Conservation (phyloP, 2,797 vertebrate genomes). For the Hirundo rustica region DNA sequence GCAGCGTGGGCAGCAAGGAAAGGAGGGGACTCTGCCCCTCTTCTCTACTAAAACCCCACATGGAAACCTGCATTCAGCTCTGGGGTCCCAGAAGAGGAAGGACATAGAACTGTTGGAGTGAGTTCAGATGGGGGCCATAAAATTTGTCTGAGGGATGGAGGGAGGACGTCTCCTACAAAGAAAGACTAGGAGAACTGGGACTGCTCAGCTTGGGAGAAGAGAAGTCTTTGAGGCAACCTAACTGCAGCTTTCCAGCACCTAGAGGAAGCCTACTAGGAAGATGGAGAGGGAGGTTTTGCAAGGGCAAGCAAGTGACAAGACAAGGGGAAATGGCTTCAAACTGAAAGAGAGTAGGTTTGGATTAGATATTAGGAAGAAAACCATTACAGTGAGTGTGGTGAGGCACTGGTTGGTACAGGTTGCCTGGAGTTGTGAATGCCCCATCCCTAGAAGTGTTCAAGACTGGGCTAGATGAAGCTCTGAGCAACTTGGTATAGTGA, state of each 20-base stretch:
- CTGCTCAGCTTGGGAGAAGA: background rate
- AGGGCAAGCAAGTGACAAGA: background rate
- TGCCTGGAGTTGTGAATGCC: background rate
- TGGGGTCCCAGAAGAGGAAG: background rate
- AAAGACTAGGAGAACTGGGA: background rate
- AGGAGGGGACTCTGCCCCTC: background rate
- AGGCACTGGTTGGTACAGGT: background rate
- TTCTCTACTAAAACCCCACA: background rate
- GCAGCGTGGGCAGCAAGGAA: accelerated
- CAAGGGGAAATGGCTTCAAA: background rate
- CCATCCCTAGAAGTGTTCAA: background rate
- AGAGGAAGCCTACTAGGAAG: background rate
- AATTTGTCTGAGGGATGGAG: background rate
- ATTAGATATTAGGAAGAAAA: background rate
- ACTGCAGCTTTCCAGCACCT: background rate
- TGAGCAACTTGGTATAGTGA: background rate
- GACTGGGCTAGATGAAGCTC: background rate
- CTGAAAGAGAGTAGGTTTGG: background rate
- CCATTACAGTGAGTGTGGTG: background rate
- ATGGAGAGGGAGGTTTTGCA: background rate
- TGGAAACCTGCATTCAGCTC: background rate
- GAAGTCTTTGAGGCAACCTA: background rate
- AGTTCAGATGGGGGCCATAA: accelerated
- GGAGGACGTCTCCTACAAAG: background rate
- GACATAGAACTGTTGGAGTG: accelerated